Percentiles rank a stretch among this genome's conserved stretches.
phyloP scores from a whole-genome alignment of 1,140 invertebrate species.

The Diprion similis region DNA sequence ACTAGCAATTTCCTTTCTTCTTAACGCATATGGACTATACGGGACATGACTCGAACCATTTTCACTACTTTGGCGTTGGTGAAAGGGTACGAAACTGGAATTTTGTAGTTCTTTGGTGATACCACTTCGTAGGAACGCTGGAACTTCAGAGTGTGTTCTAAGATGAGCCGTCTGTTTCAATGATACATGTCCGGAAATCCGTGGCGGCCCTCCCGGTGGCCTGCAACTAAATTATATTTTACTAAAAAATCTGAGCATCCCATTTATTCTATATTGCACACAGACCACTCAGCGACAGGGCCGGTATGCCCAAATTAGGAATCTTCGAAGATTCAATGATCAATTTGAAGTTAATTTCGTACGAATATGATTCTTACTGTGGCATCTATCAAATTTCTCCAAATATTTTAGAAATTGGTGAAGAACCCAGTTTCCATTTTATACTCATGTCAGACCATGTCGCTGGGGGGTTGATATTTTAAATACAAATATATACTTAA shows the following conservation, averaged over 20 bases:
- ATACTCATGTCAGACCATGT: too few relatives aligned
- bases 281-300: too few relatives aligned
- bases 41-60: slow-evolving; percentile 52
- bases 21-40: slow-evolving; percentile 55
- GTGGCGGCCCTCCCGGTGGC: slow-evolving; percentile 38
- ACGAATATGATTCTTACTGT: too few relatives aligned
- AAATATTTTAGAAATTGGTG: too few relatives aligned
- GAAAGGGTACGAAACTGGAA: slow-evolving; percentile 40
- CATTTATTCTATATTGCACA: background rate
- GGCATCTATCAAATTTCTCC: too few relatives aligned
- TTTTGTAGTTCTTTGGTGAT: slow-evolving; percentile 45
- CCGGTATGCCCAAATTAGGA: too few relatives aligned
- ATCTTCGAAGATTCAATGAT: too few relatives aligned
- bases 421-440: too few relatives aligned
- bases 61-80: slow-evolving; percentile 51
- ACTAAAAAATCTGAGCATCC: background rate
- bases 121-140: slow-evolving; percentile 43
- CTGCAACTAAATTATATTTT: slow-evolving; percentile 46
- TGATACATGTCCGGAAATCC: slow-evolving; percentile 50
- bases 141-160: slow-evolving; percentile 45
- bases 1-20: slow-evolving; percentile 49
- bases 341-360: too few relatives aligned
- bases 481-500: too few relatives aligned
- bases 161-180: slow-evolving; percentile 51
- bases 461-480: too few relatives aligned